Evolutionary conservation across 2,797 vertebrate species (phyloP).

Genomic region (Lepus oiostolus): DNA sequence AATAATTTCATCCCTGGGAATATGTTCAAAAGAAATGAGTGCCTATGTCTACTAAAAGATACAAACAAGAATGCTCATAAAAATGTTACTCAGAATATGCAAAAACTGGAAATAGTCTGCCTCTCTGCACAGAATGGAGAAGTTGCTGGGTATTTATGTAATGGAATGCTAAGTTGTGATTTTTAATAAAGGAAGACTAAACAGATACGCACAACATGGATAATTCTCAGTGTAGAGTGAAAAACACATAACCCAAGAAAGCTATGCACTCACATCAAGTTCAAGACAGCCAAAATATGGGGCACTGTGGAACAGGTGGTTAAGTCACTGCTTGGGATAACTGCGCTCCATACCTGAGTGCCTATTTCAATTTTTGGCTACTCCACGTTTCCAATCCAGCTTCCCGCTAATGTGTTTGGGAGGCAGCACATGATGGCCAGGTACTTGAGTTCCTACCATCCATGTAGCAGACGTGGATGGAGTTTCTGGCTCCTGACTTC

Average conservation of each 20-base stretch:
- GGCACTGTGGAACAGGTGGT: too few species aligned
- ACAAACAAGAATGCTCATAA: background rate
- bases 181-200: background rate
- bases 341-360: too few species aligned
- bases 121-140: background rate
- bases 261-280: background rate
- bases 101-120: background rate
- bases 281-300: background rate
- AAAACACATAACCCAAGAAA: slow-evolving; percentile 1
- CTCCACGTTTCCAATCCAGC: too few species aligned
- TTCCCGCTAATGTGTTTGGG: too few species aligned
- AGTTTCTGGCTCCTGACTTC: too few species aligned
- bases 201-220: background rate
- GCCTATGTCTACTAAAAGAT: background rate
- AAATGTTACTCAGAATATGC: background rate
- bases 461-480: too few species aligned
- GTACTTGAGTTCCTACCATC: too few species aligned
- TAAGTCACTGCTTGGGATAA: too few species aligned
- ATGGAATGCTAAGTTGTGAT: background rate
- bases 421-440: too few species aligned
- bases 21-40: background rate
- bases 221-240: background rate
- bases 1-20: background rate
- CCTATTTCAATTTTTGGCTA: too few species aligned
- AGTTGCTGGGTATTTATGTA: background rate